Evolutionary conservation across 2,113 vertebrate species (phyloP).

Genomic region (Pachycephala philippinensis): DNA sequence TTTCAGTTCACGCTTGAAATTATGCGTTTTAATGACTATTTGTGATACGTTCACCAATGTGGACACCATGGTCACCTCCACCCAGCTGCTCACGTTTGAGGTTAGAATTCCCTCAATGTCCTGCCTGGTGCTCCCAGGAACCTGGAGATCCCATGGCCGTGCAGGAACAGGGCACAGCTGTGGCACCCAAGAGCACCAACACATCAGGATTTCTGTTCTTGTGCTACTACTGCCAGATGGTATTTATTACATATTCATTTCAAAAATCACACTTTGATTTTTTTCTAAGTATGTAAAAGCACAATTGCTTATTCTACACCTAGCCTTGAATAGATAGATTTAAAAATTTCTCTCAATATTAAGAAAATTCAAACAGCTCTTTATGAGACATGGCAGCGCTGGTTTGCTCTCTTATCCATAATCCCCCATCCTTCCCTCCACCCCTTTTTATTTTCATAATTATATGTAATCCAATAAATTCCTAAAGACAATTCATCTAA

Average conservation of each 20-base stretch:
- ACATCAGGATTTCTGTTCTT: background rate
- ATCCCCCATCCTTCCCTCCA: background rate
- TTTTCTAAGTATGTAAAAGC: background rate
- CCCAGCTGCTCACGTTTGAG: rapidly evolving
- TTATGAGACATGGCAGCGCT: background rate
- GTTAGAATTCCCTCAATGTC: rapidly evolving
- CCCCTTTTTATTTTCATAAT: background rate
- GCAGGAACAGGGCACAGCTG: background rate
- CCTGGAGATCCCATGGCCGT: rapidly evolving
- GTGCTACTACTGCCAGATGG: background rate
- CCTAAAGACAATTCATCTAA: background rate
- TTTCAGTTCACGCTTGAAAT: background rate
- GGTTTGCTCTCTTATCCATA: background rate
- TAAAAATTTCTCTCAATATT: background rate
- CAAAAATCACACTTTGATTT: background rate
- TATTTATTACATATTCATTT: background rate
- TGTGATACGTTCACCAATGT: background rate
- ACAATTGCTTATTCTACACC: background rate
- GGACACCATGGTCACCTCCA: rapidly evolving
- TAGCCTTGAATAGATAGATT: background rate
- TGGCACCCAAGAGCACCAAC: background rate
- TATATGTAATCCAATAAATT: background rate
- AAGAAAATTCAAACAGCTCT: background rate
- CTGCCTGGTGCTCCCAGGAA: background rate
- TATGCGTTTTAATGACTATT: rapidly evolving